phyloP scores from a whole-genome alignment of 2,888 invertebrate genomes.

The Sminthurides aquaticus region DNA sequence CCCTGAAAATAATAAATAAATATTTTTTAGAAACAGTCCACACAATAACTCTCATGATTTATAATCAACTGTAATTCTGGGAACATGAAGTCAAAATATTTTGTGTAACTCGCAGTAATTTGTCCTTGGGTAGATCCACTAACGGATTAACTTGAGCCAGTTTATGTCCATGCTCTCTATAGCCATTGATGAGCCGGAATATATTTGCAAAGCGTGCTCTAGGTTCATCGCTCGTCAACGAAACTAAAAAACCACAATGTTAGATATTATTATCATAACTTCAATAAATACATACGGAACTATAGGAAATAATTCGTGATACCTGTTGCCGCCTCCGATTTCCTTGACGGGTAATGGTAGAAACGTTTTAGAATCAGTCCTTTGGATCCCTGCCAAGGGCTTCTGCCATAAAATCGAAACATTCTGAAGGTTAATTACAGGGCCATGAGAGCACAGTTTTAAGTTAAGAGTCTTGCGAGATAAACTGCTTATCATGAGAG shows the following conservation, averaged over 20 bases:
- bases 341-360: not conserved
- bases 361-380: no score
- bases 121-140: conserved; percentile 49
- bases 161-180: conserved; percentile 73
- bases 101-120: conserved; percentile 2
- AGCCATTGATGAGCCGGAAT: conserved; percentile 68
- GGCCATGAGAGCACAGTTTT: not conserved
- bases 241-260: no score
- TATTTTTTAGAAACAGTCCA: not conserved
- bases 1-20: not conserved
- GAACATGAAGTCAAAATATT: not conserved
- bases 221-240: no score
- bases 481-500: no score
- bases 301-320: no score
- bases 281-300: no score
- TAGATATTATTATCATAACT: no score
- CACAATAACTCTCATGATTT: no score
- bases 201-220: conserved; percentile 8
- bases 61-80: no score
- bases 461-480: no score
- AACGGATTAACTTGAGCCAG: conserved; percentile 73
- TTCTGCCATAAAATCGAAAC: not conserved
- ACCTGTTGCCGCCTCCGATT: not conserved
- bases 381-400: not conserved
- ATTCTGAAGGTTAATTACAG: not conserved